A percentile compares a stretch with the other conserved stretches of the same genome.
phyloP scores from a whole-genome alignment of 2,888 invertebrate genomes.

The Tachina lurida region DNA sequence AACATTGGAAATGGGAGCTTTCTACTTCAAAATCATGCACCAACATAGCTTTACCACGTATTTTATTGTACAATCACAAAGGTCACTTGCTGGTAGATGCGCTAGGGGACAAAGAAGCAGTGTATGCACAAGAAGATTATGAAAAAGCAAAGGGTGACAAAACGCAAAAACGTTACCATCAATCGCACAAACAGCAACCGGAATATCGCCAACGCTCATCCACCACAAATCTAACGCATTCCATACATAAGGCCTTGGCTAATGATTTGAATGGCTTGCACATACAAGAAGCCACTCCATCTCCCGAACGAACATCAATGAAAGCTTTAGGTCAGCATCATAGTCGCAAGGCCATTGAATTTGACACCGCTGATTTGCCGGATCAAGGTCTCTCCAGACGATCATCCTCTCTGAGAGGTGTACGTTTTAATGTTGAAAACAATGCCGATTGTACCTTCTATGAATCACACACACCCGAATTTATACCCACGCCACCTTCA shows the following conservation, averaged over 20 bases:
- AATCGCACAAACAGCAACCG: slow-evolving; percentile 27
- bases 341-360: slow-evolving; percentile 73
- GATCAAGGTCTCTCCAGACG: slow-evolving; percentile 74
- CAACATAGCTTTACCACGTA: slow-evolving; percentile 84
- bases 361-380: slow-evolving; percentile 75
- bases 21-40: slow-evolving; percentile 85
- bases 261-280: slow-evolving; percentile 75
- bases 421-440: slow-evolving; percentile 77
- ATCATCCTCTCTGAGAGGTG: slow-evolving; percentile 78
- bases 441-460: slow-evolving; percentile 25
- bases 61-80: slow-evolving; percentile 84
- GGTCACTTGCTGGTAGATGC: slow-evolving; percentile 83
- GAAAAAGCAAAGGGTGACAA: slow-evolving; percentile 26
- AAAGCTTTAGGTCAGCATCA: slow-evolving; percentile 25
- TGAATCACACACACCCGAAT: slow-evolving; percentile 62
- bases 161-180: slow-evolving; percentile 36
- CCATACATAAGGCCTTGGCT: slow-evolving; percentile 74
- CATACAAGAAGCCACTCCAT: slow-evolving; percentile 77
- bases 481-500: slow-evolving; percentile 75
- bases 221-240: slow-evolving; percentile 74
- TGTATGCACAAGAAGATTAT: slow-evolving; percentile 72
- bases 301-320: slow-evolving; percentile 53
- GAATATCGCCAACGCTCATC: slow-evolving; percentile 71
- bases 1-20: slow-evolving; percentile 85
- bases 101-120: slow-evolving; percentile 77